Percentiles rank a stretch among this genome's conserved stretches.
These are phyloP conservation scores for Macrophya annulata DNA, from an alignment of 2,888 invertebrate genomes.

Conservation along the genomic window DNA sequence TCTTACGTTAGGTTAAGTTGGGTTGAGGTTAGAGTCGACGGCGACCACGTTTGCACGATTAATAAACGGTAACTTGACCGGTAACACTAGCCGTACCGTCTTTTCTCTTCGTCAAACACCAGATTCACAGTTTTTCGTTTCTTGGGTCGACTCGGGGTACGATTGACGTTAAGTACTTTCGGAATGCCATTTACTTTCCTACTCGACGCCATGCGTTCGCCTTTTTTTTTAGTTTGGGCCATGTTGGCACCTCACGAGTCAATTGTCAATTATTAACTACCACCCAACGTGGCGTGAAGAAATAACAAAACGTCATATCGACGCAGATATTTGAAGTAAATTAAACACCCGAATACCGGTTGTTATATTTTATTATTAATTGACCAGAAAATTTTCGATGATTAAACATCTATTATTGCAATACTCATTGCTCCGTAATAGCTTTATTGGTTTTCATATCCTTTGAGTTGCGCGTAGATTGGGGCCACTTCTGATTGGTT, in stretches of 20 bases:
- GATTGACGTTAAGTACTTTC: conserved; percentile 66
- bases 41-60: neutral
- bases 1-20: neutral
- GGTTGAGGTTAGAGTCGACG: conserved; percentile 13
- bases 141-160: conserved; percentile 73
- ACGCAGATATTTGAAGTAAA: conserved; percentile 5
- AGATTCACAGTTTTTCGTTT: conserved; percentile 81
- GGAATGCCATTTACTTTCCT: conserved; percentile 63
- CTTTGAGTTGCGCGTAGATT: conserved; percentile 27
- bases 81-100: conserved; percentile 80
- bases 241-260: conserved; percentile 47
- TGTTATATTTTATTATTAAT: conserved; percentile 29
- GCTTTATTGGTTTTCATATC: conserved; percentile 35
- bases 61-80: neutral
- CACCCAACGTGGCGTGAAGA: conserved; percentile 22
- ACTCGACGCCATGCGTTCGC: conserved; percentile 59
- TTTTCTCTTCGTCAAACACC: conserved; percentile 83
- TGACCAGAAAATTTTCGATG: neutral
- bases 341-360: neutral
- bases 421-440: conserved; percentile 11
- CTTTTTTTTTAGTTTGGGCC: conserved; percentile 43
- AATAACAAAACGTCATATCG: conserved; percentile 6
- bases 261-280: conserved; percentile 36
- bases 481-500: conserved; percentile 29
- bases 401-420: neutral